Evolutionary conservation across 2,113 vertebrate species (phyloP).

Genomic region (Emberiza fucata): DNA sequence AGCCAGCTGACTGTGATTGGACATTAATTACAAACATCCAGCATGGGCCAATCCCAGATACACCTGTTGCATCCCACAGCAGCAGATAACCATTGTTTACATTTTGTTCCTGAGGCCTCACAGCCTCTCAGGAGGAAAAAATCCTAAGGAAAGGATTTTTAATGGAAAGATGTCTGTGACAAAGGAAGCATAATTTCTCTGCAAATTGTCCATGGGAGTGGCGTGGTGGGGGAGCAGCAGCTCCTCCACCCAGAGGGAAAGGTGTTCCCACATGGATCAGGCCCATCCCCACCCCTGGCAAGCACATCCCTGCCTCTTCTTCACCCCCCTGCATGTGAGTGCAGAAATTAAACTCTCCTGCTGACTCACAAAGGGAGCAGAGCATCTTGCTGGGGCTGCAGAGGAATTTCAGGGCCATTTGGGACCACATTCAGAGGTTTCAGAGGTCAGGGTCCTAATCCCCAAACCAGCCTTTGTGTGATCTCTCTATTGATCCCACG

Average conservation of each 20-base stretch:
- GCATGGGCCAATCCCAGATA: too few species aligned
- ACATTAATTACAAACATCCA: too few species aligned
- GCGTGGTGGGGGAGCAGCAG: not conserved
- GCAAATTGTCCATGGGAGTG: not conserved
- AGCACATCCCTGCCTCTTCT: rapidly evolving
- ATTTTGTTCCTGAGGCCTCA: too few species aligned
- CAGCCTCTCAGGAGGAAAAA: too few species aligned
- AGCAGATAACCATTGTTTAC: too few species aligned
- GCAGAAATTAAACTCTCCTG: not conserved
- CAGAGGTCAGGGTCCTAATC: not conserved
- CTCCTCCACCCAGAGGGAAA: not conserved
- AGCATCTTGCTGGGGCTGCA: not conserved
- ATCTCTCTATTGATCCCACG: not conserved
- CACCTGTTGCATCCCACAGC: too few species aligned
- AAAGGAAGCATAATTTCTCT: not conserved
- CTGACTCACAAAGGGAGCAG: not conserved
- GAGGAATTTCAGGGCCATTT: not conserved
- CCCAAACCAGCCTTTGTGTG: not conserved
- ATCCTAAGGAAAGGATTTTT: too few species aligned
- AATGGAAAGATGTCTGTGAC: too few species aligned
- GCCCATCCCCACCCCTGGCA: not conserved
- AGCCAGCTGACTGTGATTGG: too few species aligned
- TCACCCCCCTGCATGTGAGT: rapidly evolving
- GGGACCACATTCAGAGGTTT: not conserved
- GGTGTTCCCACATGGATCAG: rapidly evolving